These are phyloP conservation scores for Marmota monax DNA, from an alignment of 2,113 vertebrate species.

Conservation along the genomic window DNA sequence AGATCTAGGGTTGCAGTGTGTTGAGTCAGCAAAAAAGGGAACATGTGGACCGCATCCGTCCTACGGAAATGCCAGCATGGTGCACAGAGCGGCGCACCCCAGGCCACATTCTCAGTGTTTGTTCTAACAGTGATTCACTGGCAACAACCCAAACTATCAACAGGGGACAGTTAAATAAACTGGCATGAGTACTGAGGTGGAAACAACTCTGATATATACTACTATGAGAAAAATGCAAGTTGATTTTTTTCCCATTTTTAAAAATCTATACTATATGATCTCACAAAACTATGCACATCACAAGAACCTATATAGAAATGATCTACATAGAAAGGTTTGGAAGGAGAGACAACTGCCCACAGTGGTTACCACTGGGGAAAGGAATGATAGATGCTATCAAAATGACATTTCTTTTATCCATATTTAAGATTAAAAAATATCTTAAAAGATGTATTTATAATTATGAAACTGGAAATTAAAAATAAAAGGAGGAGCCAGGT, in stretches of 20 bases:
- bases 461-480: background rate
- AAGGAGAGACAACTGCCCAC: background rate
- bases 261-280: background rate
- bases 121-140: background rate
- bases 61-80: background rate
- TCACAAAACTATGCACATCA: background rate
- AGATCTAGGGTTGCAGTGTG: background rate
- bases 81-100: fast-evolving
- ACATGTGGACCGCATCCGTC: fast-evolving
- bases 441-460: background rate
- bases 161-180: background rate
- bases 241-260: too few relatives aligned
- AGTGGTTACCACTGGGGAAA: background rate
- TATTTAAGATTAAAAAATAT: background rate
- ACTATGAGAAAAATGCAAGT: background rate
- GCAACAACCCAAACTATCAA: background rate
- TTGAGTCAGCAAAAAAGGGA: conserved; percentile 28
- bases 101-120: fast-evolving
- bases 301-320: background rate
- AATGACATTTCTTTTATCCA: background rate
- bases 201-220: background rate
- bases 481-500: background rate
- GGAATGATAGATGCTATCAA: background rate
- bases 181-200: background rate
- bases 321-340: background rate